A percentile compares a stretch with the other conserved stretches of the same genome.
phyloP scores from a whole-genome alignment of 1,140 invertebrate species.

The Drosophila kikkawai region DNA sequence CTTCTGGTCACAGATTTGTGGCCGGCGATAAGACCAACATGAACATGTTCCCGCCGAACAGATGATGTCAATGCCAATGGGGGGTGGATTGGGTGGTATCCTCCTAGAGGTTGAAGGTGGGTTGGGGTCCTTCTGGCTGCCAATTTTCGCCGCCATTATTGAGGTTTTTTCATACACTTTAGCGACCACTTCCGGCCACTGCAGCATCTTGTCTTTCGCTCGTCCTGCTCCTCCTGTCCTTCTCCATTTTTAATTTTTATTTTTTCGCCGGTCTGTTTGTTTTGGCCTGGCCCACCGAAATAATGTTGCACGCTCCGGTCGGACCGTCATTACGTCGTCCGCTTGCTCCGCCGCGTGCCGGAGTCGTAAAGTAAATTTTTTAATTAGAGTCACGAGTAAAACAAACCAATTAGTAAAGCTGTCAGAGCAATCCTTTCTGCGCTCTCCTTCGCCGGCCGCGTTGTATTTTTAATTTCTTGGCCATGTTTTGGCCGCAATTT shows the following conservation, averaged over 20 bases:
- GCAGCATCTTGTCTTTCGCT: constrained; percentile 39
- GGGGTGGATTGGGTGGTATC: background rate
- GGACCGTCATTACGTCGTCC: constrained; percentile 51
- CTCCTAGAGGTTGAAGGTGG: constrained; percentile 4
- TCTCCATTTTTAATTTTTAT: constrained; percentile 37
- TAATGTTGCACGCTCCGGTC: constrained; percentile 46
- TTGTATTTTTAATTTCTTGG: constrained; percentile 76
- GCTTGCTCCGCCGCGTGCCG: constrained; percentile 30
- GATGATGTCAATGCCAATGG: constrained; percentile 48
- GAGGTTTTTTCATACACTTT: constrained; percentile 61
- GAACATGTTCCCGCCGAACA: constrained; percentile 36
- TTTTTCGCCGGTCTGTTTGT: constrained; percentile 23
- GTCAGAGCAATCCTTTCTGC: constrained; percentile 78
- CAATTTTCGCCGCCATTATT: constrained; percentile 63
- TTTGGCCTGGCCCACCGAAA: constrained; percentile 28
- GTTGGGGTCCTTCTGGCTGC: constrained; percentile 32
- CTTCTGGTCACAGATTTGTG: constrained; percentile 52
- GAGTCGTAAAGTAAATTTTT: constrained; percentile 83
- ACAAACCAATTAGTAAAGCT: constrained; percentile 81
- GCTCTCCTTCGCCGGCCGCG: constrained; percentile 26
- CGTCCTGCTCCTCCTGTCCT: constrained; percentile 23
- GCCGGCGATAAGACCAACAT: constrained; percentile 46
- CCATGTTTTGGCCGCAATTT: constrained; percentile 75
- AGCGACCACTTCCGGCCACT: constrained; percentile 38
- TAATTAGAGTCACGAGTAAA: constrained; percentile 83